Evolutionary conservation across 2,888 invertebrate genomes (phyloP).

Genomic region (Sarcophaga carnaria): DNA sequence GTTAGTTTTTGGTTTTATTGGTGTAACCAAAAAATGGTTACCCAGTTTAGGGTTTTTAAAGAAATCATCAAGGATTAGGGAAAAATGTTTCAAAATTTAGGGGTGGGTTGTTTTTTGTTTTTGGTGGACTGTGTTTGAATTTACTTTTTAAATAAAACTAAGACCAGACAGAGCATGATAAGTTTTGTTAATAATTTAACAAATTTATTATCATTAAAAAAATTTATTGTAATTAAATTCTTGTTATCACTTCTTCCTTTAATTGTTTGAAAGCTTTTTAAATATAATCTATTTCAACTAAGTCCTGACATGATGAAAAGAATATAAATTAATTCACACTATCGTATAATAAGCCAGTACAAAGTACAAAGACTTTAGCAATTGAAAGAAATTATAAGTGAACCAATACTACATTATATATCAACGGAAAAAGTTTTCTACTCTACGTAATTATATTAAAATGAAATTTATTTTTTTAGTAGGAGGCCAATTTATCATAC

Average conservation of each 20-base stretch:
- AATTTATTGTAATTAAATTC: slow-evolving; percentile 17
- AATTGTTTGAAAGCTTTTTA: too few species aligned
- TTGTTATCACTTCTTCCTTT: slow-evolving; percentile 29
- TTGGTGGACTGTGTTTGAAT: not conserved
- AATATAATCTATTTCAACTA: too few species aligned
- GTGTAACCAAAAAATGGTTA: slow-evolving; percentile 65
- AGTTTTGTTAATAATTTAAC: slow-evolving; percentile 16
- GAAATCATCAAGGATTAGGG: slow-evolving; percentile 22
- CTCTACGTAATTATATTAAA: too few species aligned
- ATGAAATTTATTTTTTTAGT: too few species aligned
- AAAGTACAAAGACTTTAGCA: too few species aligned
- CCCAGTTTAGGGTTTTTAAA: slow-evolving; percentile 50
- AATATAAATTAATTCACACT: too few species aligned
- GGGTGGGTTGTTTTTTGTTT: slow-evolving; percentile 36
- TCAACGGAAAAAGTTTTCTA: too few species aligned
- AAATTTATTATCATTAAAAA: not conserved
- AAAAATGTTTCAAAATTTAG: slow-evolving; percentile 36
- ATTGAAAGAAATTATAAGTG: too few species aligned
- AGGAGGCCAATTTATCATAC: too few species aligned
- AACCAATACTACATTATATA: too few species aligned
- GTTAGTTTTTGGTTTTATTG: slow-evolving; percentile 52
- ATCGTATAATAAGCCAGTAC: too few species aligned
- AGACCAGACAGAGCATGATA: not conserved
- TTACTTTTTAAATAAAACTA: not conserved
- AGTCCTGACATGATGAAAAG: too few species aligned